Evolutionary conservation across 2,888 invertebrate species (phyloP).

Genomic region (Stegophylla sp.): DNA sequence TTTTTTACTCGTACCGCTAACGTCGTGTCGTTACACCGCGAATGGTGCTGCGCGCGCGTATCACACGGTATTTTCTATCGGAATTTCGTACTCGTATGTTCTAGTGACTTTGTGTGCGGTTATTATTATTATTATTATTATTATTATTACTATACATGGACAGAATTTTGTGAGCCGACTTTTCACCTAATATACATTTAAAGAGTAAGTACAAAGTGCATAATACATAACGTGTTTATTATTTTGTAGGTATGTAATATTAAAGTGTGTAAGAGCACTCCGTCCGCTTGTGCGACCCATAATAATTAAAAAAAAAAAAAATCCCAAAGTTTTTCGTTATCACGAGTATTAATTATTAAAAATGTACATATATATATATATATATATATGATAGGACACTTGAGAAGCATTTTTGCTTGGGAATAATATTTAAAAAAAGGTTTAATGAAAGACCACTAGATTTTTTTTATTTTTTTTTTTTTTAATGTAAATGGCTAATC

Average conservation of each 20-base stretch:
- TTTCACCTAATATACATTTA: neutral
- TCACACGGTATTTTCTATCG: neutral
- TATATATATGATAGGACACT: conserved; percentile 7
- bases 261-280: conserved; percentile 6
- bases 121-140: neutral
- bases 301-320: conserved; percentile 34
- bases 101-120: neutral
- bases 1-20: conserved; percentile 43
- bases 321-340: conserved; percentile 14
- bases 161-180: neutral
- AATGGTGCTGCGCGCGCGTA: conserved; percentile 5
- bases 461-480: conserved; percentile 9
- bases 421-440: conserved; percentile 12
- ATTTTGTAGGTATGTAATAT: neutral
- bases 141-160: neutral
- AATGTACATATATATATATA: too few species aligned
- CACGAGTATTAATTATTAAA: conserved; percentile 33
- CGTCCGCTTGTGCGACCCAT: conserved; percentile 2
- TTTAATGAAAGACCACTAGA: neutral
- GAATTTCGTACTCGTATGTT: conserved; percentile 18
- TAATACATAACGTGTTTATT: conserved; percentile 13
- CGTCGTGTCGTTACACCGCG: too few species aligned
- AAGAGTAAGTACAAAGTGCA: conserved; percentile 11
- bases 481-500: neutral
- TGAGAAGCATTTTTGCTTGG: neutral